Base-by-base conservation (phyloP, 2,888 invertebrate genomes). In the Athalia circularis region DNA sequence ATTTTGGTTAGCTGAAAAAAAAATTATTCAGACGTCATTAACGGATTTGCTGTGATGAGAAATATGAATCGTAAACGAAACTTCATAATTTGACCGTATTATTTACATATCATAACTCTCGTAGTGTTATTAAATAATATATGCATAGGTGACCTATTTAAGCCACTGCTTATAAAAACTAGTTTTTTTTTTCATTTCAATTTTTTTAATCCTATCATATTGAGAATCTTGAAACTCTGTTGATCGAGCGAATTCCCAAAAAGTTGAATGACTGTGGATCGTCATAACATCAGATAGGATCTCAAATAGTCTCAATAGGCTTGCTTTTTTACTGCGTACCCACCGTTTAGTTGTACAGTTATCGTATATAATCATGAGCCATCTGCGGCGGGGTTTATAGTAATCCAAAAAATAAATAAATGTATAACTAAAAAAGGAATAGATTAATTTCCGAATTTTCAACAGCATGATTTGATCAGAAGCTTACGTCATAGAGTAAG, bases 1-100 rank as follows among this genome's bases (percentile, higher is more conserved):
- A 85, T 86, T 77, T 79, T 65, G 77, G 81, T 72, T 75, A 43
- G 29, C 75, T 75, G 62, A 43, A 75, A 75, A n/a, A n/a, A n/a
- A n/a, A n/a, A n/a, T 47, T 47, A 11, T 54, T 54, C 45, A n/a
- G 13, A 70, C 11, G 6, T 54, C 43, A 45, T 68, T n/a, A 43
- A 9, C n/a, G 6, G 7, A 11, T 1, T n/a, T n/a, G n/a, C n/a
- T 4, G 4, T 54, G 7, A 6, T n/a, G 7, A 4, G 9, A 48
- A 45, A 45, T 65, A n/a, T 48, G 6, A 5, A 45, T 47, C 47
- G 7, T 45, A 65, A n/a, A 7, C n/a, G 9, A 54, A 11, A 11
- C 11, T 6, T 11, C 54, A 54, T 54, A 54, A 9, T n/a, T 8
- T 54, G n/a, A 54, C n/a, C n/a, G n/a, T 54, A 54, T 11, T 29